These are phyloP conservation scores for Spisula subtruncata DNA, from an alignment of 2,888 invertebrate species.

Conservation along the genomic window DNA sequence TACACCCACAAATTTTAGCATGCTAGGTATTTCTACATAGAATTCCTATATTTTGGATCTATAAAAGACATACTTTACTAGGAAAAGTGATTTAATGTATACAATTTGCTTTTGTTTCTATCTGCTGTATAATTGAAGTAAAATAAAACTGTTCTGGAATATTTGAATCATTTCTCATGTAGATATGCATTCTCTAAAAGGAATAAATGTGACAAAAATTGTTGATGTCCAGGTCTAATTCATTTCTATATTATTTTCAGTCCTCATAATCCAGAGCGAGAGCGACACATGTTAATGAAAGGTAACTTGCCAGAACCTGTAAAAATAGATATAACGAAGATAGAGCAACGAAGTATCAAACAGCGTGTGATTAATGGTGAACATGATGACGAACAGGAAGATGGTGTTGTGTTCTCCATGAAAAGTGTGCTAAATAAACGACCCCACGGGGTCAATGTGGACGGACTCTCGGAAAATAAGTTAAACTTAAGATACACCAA, in stretches of 20 bases:
- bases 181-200: too few species aligned
- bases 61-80: too few species aligned
- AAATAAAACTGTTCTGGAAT: too few species aligned
- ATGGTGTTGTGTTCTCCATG: conserved; percentile 81
- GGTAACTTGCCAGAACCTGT: conserved; percentile 82
- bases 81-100: too few species aligned
- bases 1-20: too few species aligned
- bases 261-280: conserved; percentile 87
- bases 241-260: conserved; percentile 72
- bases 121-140: too few species aligned
- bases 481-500: conserved; percentile 87
- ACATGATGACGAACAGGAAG: conserved; percentile 52
- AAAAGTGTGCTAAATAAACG: conserved; percentile 84
- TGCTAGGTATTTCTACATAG: too few species aligned
- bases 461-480: conserved; percentile 85
- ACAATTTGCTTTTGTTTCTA: too few species aligned
- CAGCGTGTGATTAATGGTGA: conserved; percentile 59
- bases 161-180: too few species aligned
- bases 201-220: background rate
- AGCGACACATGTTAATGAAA: conserved; percentile 81
- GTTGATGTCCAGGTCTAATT: background rate
- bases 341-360: conserved; percentile 72
- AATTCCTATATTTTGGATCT: too few species aligned
- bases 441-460: conserved; percentile 79
- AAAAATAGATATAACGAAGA: conserved; percentile 75